These are phyloP conservation scores for Phenganax stokvisi DNA, from an alignment of 92 coral and sea anemone genomes.

Conservation along the genomic window DNA sequence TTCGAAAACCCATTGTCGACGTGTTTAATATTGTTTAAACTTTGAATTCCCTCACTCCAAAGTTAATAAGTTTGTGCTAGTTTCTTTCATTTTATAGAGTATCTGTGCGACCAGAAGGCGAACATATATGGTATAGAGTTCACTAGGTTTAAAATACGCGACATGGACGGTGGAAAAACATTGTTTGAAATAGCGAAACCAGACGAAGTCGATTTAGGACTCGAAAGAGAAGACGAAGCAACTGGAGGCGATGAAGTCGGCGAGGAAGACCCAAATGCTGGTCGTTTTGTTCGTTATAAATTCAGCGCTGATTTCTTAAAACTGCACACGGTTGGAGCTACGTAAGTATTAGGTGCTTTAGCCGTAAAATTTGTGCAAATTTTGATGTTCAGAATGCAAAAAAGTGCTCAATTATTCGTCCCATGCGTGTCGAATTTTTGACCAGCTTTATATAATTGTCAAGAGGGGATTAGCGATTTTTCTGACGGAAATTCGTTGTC, in stretches of 20 bases:
- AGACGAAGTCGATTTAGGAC: slow-evolving; percentile 77
- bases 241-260: slow-evolving; percentile 4
- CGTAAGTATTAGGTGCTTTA: slow-evolving; percentile 57
- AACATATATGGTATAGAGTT: slow-evolving; percentile 92
- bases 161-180: slow-evolving; percentile 82
- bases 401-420: neutral
- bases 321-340: slow-evolving; percentile 89
- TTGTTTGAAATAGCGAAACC: slow-evolving; percentile 98
- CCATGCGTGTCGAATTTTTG: neutral
- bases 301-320: slow-evolving; percentile 85
- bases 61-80: neutral
- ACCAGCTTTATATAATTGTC: neutral
- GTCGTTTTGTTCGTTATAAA: slow-evolving; percentile 96
- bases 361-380: neutral
- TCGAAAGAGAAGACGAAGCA: slow-evolving; percentile 57
- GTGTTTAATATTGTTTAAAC: neutral
- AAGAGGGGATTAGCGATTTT: neutral
- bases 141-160: slow-evolving; percentile 92
- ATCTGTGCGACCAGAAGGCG: slow-evolving; percentile 84
- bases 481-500: neutral
- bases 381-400: slow-evolving; percentile 6
- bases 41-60: neutral
- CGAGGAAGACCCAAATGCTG: slow-evolving; percentile 92
- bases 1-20: neutral
- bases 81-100: slow-evolving; percentile 59